phyloP scores from a whole-genome alignment of 2,888 invertebrate species.

The Tridacna crocea region DNA sequence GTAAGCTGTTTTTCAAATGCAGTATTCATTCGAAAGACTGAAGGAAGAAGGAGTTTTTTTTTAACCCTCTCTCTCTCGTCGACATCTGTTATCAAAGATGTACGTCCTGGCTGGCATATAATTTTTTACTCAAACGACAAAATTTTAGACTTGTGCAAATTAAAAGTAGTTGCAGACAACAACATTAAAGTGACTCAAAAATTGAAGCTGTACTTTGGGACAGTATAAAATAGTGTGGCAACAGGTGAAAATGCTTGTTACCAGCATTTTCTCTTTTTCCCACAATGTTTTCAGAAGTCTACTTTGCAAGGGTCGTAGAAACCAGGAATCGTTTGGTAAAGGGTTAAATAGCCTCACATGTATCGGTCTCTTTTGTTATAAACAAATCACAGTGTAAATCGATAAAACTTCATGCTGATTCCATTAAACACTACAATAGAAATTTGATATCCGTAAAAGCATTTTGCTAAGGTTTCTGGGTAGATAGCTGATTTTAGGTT shows the following conservation, averaged over 20 bases:
- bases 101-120: no score
- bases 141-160: no score
- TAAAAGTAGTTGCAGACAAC: no score
- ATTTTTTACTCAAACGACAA: no score
- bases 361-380: background rate
- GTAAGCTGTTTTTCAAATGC: slow-evolving; percentile 58
- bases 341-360: background rate
- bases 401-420: background rate
- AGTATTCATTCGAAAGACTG: no score
- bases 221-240: no score
- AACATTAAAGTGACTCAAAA: no score
- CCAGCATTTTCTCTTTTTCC: background rate
- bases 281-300: background rate
- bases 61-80: background rate
- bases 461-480: background rate
- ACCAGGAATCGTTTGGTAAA: no score
- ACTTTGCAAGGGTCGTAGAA: no score
- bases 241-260: background rate
- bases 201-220: no score
- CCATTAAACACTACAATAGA: background rate
- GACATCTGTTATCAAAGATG: background rate
- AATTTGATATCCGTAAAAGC: background rate
- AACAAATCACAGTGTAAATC: background rate
- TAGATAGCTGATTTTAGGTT: no score
- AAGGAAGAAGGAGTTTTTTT: background rate